Conservation (phyloP, 2,113 vertebrate species). For the Pseudonaja textilis region DNA sequence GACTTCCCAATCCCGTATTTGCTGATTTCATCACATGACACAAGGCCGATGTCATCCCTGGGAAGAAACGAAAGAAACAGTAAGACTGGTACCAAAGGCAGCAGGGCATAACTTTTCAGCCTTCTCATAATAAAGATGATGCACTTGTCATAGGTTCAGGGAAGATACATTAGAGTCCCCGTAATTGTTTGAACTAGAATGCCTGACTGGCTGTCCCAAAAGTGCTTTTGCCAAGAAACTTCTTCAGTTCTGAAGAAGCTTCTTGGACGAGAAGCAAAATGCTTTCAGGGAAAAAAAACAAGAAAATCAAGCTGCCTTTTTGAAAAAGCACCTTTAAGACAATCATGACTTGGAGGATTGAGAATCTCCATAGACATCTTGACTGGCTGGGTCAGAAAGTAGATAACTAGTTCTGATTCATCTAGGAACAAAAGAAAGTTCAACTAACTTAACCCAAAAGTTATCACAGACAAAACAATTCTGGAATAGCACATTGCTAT, state of each 20-base stretch:
- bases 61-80: background rate
- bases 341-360: too few relatives aligned
- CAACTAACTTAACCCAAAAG: too few relatives aligned
- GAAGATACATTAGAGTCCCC: background rate
- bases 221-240: too few relatives aligned
- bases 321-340: background rate
- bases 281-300: background rate
- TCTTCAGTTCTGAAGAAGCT: background rate
- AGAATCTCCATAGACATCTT: too few relatives aligned
- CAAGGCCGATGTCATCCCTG: slow-evolving; percentile 80
- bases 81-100: rapidly evolving
- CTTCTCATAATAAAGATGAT: background rate
- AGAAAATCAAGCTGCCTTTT: background rate
- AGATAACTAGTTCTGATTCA: too few relatives aligned
- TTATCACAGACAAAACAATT: too few relatives aligned
- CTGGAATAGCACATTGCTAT: too few relatives aligned
- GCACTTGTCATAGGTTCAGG: background rate
- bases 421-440: too few relatives aligned
- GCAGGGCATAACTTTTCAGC: rapidly evolving
- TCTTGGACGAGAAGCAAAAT: background rate
- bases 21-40: slow-evolving; percentile 77
- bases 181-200: background rate
- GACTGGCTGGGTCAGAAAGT: too few relatives aligned
- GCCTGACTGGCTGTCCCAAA: background rate
- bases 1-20: slow-evolving; percentile 80